Evolutionary conservation across 2,113 vertebrate genomes (phyloP).

Genomic region (Megaptera novaeangliae): DNA sequence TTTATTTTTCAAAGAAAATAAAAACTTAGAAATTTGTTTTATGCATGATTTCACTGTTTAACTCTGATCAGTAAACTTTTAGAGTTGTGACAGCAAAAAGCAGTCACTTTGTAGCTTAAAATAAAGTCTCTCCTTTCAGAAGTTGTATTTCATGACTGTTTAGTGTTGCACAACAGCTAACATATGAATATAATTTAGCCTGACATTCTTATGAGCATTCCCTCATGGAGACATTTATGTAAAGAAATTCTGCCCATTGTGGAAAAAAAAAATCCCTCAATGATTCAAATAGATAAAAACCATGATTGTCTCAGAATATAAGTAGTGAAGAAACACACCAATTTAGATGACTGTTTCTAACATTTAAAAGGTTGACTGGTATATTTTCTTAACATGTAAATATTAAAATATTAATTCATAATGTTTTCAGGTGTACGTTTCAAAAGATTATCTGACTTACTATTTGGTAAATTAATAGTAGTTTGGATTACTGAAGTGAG

Average conservation of each 20-base stretch:
- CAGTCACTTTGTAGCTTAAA: not conserved
- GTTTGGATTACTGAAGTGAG: not conserved
- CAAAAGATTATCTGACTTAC: not conserved
- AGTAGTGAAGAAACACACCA: not conserved
- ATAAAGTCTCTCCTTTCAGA: not conserved
- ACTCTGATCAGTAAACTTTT: not conserved
- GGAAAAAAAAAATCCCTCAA: not conserved
- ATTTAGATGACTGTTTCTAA: not conserved
- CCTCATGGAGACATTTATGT: not conserved
- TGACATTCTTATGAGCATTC: not conserved
- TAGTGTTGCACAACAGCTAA: not conserved
- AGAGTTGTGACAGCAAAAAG: not conserved
- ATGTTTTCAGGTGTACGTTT: not conserved
- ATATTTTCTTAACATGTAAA: not conserved
- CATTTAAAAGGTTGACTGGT: not conserved
- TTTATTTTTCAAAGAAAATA: not conserved
- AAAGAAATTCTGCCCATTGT: not conserved
- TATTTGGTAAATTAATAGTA: constrained; percentile 15
- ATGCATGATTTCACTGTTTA: not conserved
- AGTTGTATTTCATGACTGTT: not conserved
- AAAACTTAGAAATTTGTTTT: not conserved
- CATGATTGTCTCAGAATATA: not conserved
- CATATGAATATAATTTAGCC: not conserved
- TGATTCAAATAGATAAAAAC: not conserved
- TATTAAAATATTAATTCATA: not conserved